Conservation (phyloP, 2,113 vertebrate species). For the Trogon surrucura region DNA sequence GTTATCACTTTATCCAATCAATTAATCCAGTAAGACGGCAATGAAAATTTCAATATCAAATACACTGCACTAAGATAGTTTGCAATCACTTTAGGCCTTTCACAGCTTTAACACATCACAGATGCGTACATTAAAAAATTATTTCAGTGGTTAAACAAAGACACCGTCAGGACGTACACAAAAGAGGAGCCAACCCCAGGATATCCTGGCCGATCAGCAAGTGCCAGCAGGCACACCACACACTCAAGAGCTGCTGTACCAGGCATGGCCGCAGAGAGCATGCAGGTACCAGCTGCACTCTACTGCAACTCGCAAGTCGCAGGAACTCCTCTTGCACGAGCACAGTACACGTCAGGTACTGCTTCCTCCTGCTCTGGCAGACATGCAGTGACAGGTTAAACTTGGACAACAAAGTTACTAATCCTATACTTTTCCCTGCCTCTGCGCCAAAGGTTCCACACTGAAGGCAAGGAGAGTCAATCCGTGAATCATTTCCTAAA, state of each 20-base stretch:
- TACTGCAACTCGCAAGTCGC: accelerated
- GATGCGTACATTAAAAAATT: not conserved
- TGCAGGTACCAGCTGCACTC: accelerated
- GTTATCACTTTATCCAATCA: not conserved
- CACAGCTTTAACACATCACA: not conserved
- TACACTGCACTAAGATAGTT: accelerated
- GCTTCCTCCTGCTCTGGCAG: not conserved
- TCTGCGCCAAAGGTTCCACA: not conserved
- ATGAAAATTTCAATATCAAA: not conserved
- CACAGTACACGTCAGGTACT: not conserved
- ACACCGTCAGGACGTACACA: not conserved
- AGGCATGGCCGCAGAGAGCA: accelerated
- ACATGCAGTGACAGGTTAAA: not conserved
- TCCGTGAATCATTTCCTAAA: not conserved
- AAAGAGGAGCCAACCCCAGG: not conserved
- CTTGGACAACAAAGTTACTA: not conserved
- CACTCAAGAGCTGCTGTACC: accelerated
- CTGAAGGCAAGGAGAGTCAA: not conserved
- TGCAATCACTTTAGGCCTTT: accelerated
- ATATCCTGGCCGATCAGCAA: not conserved
- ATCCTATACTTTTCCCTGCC: not conserved
- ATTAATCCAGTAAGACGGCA: not conserved
- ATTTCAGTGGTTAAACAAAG: not conserved
- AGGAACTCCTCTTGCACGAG: not conserved
- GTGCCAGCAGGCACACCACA: not conserved